A percentile compares a stretch with the other conserved stretches of the same genome.
Evolutionary conservation across 2,888 invertebrate genomes (phyloP).

Genomic region (Neoascia interrupta): DNA sequence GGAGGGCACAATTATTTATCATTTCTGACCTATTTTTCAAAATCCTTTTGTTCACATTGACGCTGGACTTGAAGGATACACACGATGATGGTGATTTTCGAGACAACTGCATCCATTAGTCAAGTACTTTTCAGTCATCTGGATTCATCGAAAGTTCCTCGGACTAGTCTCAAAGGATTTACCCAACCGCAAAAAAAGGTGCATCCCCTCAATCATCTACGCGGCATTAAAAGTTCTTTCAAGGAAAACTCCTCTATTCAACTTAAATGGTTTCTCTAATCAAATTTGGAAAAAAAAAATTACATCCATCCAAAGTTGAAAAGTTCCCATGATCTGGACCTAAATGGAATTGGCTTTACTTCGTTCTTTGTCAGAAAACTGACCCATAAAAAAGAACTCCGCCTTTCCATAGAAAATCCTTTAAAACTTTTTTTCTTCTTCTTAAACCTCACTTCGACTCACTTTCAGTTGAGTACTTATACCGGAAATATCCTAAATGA

Average conservation of each 20-base stretch:
- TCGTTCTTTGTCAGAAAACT: constrained; percentile 24
- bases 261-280: constrained; percentile 29
- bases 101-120: no score
- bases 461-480: constrained; percentile 20
- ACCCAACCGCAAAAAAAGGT: no score
- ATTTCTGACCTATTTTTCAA: constrained; percentile 58
- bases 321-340: background rate
- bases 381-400: constrained; percentile 19
- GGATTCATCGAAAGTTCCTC: no score
- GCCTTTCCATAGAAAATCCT: constrained; percentile 13
- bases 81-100: no score
- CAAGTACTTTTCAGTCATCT: no score
- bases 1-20: constrained; percentile 52
- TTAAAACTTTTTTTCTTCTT: constrained; percentile 4
- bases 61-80: no score
- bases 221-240: no score
- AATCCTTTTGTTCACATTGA: constrained; percentile 34
- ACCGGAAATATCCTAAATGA: constrained; percentile 22
- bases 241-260: no score
- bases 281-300: constrained; percentile 30
- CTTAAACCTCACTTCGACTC: background rate
- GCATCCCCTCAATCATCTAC: no score
- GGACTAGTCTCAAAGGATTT: no score
- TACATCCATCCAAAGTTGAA: constrained; percentile 8
- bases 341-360: constrained; percentile 9